phyloP scores from a whole-genome alignment of 1,140 invertebrate species.

The Samia ricini region DNA sequence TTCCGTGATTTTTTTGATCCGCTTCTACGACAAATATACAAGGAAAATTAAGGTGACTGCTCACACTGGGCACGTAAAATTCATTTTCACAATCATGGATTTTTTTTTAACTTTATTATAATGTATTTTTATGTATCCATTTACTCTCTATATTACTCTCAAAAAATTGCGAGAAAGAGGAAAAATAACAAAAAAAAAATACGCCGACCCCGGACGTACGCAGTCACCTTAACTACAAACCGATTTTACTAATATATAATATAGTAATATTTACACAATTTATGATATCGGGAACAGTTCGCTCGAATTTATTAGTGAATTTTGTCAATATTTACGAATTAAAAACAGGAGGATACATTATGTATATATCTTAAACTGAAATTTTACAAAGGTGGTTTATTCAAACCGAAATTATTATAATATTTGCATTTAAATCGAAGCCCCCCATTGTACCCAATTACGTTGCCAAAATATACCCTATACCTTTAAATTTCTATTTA shows the following conservation, averaged over 20 bases:
- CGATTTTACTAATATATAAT: background rate
- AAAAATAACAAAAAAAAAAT: background rate
- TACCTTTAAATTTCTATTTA: background rate
- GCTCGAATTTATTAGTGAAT: slow-evolving; percentile 24
- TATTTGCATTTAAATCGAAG: no score
- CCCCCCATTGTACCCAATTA: background rate
- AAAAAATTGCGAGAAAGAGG: background rate
- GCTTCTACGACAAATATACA: background rate
- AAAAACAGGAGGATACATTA: background rate
- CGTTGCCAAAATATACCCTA: background rate
- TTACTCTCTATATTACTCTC: background rate
- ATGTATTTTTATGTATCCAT: background rate
- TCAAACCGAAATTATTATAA: no score
- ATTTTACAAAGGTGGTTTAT: background rate
- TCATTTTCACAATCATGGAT: no score
- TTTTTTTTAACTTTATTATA: no score
- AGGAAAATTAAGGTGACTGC: background rate
- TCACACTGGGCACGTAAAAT: no score
- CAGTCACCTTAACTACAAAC: background rate
- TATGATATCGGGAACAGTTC: slow-evolving; percentile 18
- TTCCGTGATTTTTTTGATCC: background rate
- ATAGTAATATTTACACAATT: background rate
- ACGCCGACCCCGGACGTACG: no score
- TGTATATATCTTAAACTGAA: background rate
- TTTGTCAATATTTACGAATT: slow-evolving; percentile 16